Conservation (phyloP, 2,888 invertebrate species). For the Cetonia aurata region DNA sequence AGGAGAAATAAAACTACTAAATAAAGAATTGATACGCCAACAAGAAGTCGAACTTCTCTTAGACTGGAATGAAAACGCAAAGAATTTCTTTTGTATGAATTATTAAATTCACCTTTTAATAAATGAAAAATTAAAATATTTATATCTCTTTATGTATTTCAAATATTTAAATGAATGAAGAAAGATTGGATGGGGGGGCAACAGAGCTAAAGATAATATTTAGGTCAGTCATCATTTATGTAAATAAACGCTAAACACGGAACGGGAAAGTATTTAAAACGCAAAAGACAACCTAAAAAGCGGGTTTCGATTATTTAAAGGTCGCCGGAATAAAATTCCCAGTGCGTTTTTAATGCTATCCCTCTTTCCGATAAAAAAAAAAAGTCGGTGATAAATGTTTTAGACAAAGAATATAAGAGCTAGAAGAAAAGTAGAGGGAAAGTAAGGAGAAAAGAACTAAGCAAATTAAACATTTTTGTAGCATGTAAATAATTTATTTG, state of each 20-base stretch:
- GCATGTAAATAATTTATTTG: conserved; percentile 65
- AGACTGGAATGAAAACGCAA: conserved; percentile 46
- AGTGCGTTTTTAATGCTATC: conserved; percentile 60
- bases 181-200: conserved; percentile 3
- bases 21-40: conserved; percentile 53
- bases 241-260: conserved; percentile 23
- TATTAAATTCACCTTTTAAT: conserved; percentile 28
- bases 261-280: conserved; percentile 15
- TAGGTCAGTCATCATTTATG: conserved; percentile 57
- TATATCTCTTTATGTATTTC: conserved; percentile 58
- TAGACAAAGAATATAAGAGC: conserved; percentile 44
- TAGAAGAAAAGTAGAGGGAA: conserved; percentile 29
- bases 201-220: conserved; percentile 50
- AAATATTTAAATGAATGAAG: conserved; percentile 51
- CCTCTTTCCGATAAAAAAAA: conserved; percentile 59
- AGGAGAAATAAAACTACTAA: conserved; percentile 12
- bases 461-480: conserved; percentile 56
- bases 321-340: conserved; percentile 54
- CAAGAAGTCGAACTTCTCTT: conserved; percentile 61
- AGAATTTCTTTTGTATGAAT: conserved; percentile 30
- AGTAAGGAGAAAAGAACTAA: conserved; percentile 33
- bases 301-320: conserved; percentile 48
- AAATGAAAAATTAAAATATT: conserved; percentile 46
- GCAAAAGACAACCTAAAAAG: conserved; percentile 55
- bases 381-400: conserved; percentile 45